phyloP scores from a whole-genome alignment of 2,113 vertebrate genomes.

The Rallus limicola region DNA sequence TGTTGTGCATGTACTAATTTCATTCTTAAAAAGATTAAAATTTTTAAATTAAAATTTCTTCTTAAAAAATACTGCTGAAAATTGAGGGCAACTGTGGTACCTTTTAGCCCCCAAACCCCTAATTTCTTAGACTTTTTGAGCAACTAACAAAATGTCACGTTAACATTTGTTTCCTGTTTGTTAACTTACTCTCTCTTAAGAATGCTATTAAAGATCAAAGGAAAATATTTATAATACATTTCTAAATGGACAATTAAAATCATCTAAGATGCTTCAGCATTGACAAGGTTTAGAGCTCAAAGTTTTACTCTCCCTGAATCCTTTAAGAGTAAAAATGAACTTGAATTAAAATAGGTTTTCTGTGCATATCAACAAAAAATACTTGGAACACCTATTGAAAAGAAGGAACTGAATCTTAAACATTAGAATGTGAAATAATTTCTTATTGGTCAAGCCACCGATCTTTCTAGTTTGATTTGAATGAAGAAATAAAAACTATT shows the following conservation, averaged over 20 bases:
- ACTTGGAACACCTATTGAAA: not conserved
- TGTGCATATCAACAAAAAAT: not conserved
- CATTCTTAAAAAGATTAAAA: not conserved
- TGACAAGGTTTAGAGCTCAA: not conserved
- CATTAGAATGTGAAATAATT: not conserved
- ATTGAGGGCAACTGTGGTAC: not conserved
- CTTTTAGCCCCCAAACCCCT: not conserved
- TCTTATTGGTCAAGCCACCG: not conserved
- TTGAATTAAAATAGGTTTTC: not conserved
- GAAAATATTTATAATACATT: not conserved
- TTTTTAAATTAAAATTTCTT: not conserved
- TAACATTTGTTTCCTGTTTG: not conserved
- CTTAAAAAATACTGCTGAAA: not conserved
- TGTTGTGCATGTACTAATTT: not conserved
- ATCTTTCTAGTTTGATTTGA: not conserved
- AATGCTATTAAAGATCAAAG: not conserved
- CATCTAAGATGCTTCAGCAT: not conserved
- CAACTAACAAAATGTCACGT: not conserved
- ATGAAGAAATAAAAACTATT: not conserved
- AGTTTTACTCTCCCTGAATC: not conserved
- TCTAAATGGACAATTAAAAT: not conserved
- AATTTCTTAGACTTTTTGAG: not conserved
- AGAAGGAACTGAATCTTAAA: not conserved
- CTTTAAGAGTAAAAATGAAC: not conserved
- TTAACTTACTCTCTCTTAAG: not conserved